Evolutionary conservation across 1,140 invertebrate genomes (phyloP).

Genomic region (Drosophila subobscura): DNA sequence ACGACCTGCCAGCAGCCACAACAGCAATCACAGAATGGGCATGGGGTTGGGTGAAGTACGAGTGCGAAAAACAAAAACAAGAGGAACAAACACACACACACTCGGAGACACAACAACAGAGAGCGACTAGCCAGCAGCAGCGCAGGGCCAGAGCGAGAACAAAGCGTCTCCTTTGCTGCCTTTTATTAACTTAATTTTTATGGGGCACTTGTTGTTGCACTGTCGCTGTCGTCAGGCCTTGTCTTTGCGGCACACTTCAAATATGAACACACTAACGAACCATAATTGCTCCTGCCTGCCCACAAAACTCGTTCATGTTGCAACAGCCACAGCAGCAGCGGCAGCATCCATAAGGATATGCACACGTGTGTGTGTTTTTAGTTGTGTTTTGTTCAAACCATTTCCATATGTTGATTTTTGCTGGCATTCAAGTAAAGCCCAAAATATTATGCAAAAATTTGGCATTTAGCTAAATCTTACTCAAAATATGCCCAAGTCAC

Average conservation of each 20-base stretch:
- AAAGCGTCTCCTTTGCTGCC: slow-evolving; percentile 75
- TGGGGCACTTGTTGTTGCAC: slow-evolving; percentile 75
- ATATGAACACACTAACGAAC: slow-evolving; percentile 78
- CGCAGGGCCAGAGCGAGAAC: slow-evolving; percentile 39
- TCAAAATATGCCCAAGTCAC: slow-evolving; percentile 35
- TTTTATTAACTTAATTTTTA: slow-evolving; percentile 83
- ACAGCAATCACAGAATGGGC: slow-evolving; percentile 9
- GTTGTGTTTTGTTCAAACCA: slow-evolving; percentile 16
- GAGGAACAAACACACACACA: background rate
- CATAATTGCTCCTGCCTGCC: slow-evolving; percentile 75
- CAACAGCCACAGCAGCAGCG: slow-evolving; percentile 49
- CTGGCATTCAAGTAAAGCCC: slow-evolving; percentile 61
- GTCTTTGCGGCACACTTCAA: slow-evolving; percentile 73
- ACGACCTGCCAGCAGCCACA: slow-evolving; percentile 39
- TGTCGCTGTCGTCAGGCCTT: slow-evolving; percentile 56
- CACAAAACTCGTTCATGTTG: background rate
- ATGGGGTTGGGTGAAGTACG: slow-evolving; percentile 24
- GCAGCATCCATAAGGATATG: slow-evolving; percentile 39
- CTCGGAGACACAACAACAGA: slow-evolving; percentile 7
- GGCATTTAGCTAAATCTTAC: slow-evolving; percentile 29
- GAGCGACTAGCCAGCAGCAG: slow-evolving; percentile 20
- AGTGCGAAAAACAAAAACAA: slow-evolving; percentile 23
- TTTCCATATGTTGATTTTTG: slow-evolving; percentile 64
- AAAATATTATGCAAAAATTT: slow-evolving; percentile 57
- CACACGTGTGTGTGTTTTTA: slow-evolving; percentile 2